These are phyloP conservation scores for Glossosoma conforme DNA, from an alignment of 1,140 invertebrate species.

Conservation along the genomic window DNA sequence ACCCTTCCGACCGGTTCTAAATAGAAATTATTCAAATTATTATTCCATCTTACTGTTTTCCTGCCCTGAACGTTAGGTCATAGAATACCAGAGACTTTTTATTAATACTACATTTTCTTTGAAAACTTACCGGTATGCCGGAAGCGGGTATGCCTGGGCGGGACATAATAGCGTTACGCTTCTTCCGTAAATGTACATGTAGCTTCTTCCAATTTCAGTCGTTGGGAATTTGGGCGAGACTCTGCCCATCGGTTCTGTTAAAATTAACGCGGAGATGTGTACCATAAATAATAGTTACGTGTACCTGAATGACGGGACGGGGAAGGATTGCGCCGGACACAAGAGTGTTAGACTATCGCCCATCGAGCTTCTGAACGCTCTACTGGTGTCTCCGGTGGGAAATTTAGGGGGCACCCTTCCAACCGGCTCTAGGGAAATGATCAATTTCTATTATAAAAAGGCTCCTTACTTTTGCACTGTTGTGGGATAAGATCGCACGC, in stretches of 20 bases:
- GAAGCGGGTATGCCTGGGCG: constrained; percentile 67
- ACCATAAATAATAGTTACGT: no score
- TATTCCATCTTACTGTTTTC: neutral
- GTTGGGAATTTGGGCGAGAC: constrained; percentile 53
- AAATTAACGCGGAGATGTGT: constrained; percentile 13
- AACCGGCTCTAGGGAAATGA: constrained; percentile 61
- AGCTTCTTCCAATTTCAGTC: constrained; percentile 51
- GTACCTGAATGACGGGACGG: constrained; percentile 67
- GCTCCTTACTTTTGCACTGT: no score
- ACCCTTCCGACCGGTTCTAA: constrained; percentile 63
- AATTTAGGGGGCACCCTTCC: constrained; percentile 71
- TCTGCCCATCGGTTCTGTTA: constrained; percentile 53
- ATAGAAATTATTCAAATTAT: constrained; percentile 30
- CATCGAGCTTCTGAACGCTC: constrained; percentile 53
- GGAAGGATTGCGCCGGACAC: constrained; percentile 68
- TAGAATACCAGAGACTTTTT: no score
- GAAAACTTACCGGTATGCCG: constrained; percentile 56
- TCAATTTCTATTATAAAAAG: no score
- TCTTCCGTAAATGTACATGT: constrained; percentile 19
- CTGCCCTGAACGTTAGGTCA: constrained; percentile 16
- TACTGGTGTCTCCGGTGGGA: constrained; percentile 62
- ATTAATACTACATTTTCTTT: constrained; percentile 8
- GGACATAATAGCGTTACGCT: constrained; percentile 62
- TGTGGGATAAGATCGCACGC: no score
- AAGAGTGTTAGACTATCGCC: constrained; percentile 54